Conservation (phyloP, 2,888 invertebrate genomes). For the Archips crataeganus region DNA sequence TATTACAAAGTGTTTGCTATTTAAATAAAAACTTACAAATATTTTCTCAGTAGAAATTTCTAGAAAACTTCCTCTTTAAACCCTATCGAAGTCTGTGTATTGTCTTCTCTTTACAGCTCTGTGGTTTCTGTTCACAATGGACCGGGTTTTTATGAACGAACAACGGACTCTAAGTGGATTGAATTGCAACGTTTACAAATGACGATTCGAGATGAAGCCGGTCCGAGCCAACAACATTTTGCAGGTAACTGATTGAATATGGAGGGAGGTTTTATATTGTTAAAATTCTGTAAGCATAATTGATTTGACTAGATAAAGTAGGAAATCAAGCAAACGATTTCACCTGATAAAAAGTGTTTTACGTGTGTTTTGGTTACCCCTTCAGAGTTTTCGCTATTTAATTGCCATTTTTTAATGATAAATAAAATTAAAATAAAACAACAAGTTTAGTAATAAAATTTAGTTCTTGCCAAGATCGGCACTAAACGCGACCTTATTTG, state of each 20-base stretch:
- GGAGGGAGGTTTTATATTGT: slow-evolving; percentile 5
- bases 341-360: too few relatives aligned
- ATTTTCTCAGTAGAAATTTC: too few relatives aligned
- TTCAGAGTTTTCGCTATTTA: too few relatives aligned
- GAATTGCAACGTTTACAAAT: slow-evolving; percentile 40
- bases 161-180: slow-evolving; percentile 37
- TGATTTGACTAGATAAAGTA: background rate
- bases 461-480: too few relatives aligned
- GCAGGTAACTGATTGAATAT: slow-evolving; percentile 17
- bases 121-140: slow-evolving; percentile 21
- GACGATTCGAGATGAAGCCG: slow-evolving; percentile 13
- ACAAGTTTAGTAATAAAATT: too few relatives aligned
- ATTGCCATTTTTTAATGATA: too few relatives aligned
- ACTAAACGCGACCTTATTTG: too few relatives aligned
- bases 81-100: background rate
- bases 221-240: slow-evolving; percentile 2
- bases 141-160: slow-evolving; percentile 35
- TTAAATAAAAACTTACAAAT: too few relatives aligned
- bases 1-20: too few relatives aligned
- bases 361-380: too few relatives aligned
- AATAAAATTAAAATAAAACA: too few relatives aligned
- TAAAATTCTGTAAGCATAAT: background rate
- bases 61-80: background rate
- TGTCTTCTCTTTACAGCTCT: slow-evolving; percentile 17
- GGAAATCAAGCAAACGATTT: background rate